Conservation (phyloP, 2,888 invertebrate species). For the Agriotes lineatus region DNA sequence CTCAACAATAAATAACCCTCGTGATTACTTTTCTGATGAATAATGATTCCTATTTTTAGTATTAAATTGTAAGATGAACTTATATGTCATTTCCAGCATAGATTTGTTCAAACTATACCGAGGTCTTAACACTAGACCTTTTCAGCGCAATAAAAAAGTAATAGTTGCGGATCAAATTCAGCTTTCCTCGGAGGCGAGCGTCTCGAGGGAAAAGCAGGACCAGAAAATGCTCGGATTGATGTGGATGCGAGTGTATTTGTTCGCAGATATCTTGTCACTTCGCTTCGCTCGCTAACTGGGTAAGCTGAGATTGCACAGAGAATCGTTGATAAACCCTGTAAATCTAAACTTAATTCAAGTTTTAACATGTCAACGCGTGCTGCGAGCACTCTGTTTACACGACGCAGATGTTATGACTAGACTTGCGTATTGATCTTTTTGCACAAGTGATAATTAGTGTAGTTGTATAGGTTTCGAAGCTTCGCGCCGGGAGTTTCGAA, state of each 20-base stretch:
- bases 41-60: too few relatives aligned
- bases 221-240: conserved; percentile 13
- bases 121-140: too few relatives aligned
- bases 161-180: too few relatives aligned
- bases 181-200: conserved; percentile 8
- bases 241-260: conserved; percentile 19
- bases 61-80: too few relatives aligned
- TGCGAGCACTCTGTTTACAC: conserved; percentile 2
- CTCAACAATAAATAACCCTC: too few relatives aligned
- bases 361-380: conserved; percentile 18
- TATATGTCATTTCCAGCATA: too few relatives aligned
- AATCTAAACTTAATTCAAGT: conserved; percentile 11
- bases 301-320: conserved; percentile 17
- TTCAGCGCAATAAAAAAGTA: too few relatives aligned
- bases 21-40: too few relatives aligned
- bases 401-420: conserved; percentile 1
- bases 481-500: conserved; percentile 8
- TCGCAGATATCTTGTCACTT: conserved; percentile 23
- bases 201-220: conserved; percentile 19
- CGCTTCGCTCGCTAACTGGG: conserved; percentile 12
- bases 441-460: conserved; percentile 13
- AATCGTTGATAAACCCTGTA: not conserved
- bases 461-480: not conserved
- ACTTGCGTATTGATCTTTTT: conserved; percentile 27
- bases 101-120: too few relatives aligned